Base-by-base conservation (phyloP, 2,113 vertebrate genomes). In the Limnothrissa miodon region DNA sequence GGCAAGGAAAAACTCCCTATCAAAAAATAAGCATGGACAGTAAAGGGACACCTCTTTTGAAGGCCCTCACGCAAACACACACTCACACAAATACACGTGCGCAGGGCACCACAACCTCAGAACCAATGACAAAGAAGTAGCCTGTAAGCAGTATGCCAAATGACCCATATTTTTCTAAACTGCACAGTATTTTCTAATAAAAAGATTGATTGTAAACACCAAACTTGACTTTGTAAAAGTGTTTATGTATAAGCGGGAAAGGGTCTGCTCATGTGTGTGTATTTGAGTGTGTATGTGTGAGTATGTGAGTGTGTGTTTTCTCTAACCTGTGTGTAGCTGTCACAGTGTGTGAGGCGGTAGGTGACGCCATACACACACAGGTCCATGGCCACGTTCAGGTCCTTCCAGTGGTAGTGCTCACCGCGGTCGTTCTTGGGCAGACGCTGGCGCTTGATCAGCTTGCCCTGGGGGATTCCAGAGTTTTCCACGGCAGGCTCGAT, bases 391-490 rank as follows among this genome's bases (percentile, higher is more conserved):
- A 96, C 81, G 82, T 99, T 99, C 74, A 99, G 95, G 84, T 99
- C 97, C 80, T 96, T 99, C 97, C 98, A 99, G 42, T 95, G 94
- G 88, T 97, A 98, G 83, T 91, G 88, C 2, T 96, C 94, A 8
- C 96, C 96, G 0, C 0, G 80, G 51, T 96, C 91, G 8, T 96
- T 96, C 91, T 98, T 99, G 70, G 96, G 91, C 6, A 99, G 88
- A 0, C 90, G 90, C 53, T 99, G 98, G 0, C 97, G 95, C 86
- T 94, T 98, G 84, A 99, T 56, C 19, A 97, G 92, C 51, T 95
- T 97, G 33, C 98, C 98, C 88, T 99, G 98, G 0, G 86, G 90
- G 25, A 99, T 91, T 39, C 97, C 97, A 0, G 97, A 98, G 84
- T 99, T 99, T 86, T 95, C n/a, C 92, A 98, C 95, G 0, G 42